A percentile compares a stretch with the other conserved stretches of the same genome.
phyloP scores from a whole-genome alignment of 2,888 invertebrate species.

The Eupithecia abbreviata region DNA sequence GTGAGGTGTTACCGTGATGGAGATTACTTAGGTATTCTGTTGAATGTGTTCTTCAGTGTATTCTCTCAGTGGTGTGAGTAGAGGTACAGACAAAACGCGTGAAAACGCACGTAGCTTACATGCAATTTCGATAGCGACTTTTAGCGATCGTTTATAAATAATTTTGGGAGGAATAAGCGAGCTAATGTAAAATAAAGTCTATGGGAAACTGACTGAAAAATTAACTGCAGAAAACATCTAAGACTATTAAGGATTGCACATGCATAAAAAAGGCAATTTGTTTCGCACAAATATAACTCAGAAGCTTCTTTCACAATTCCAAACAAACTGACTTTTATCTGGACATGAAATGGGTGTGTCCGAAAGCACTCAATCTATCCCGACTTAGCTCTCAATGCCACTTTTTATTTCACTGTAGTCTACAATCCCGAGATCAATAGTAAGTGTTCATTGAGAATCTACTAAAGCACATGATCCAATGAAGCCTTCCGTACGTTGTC shows the following conservation, averaged over 20 bases:
- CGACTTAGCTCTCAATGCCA: slow-evolving; percentile 35
- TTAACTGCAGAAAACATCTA: background rate
- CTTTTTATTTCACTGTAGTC: slow-evolving; percentile 38
- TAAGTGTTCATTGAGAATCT: slow-evolving; percentile 38
- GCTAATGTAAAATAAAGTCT: background rate
- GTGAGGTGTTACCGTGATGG: background rate
- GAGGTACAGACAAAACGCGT: background rate
- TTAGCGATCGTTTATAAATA: background rate
- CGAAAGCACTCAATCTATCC: slow-evolving; percentile 26
- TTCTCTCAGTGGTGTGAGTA: background rate
- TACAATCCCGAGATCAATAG: slow-evolving; percentile 40
- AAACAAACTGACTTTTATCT: slow-evolving; percentile 8
- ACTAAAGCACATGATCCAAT: slow-evolving; percentile 16
- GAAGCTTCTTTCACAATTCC: slow-evolving; percentile 1
- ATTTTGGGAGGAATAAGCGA: background rate
- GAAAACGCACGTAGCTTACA: background rate
- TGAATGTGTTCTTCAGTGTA: background rate
- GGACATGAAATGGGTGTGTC: slow-evolving; percentile 43
- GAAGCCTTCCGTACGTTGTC: background rate
- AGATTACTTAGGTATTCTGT: background rate
- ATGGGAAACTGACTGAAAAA: background rate
- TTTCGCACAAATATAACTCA: background rate
- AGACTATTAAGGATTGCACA: background rate
- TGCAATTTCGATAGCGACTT: background rate
- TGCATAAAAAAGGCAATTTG: background rate